Percentiles rank a stretch among this genome's conserved stretches.
Conservation (phyloP, 1,140 invertebrate species). For the Propsilocerus akamusi region DNA sequence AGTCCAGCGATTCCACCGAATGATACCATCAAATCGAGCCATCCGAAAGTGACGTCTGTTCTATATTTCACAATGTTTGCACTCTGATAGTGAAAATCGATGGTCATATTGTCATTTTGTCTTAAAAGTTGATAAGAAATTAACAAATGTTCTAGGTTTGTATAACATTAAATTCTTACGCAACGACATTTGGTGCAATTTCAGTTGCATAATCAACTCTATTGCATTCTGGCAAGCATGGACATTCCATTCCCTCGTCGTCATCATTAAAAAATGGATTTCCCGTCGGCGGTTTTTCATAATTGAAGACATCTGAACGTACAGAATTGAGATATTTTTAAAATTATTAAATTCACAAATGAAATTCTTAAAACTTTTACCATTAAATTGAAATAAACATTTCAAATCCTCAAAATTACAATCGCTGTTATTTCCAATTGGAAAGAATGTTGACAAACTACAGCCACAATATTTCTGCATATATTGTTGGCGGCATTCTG, state of each 20-base stretch:
- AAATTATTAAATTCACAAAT: no score
- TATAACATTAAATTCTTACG: background rate
- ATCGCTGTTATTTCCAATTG: conserved; percentile 18
- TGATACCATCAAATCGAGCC: conserved; percentile 28
- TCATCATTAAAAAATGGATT: conserved; percentile 14
- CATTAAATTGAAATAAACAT: conserved; percentile 17
- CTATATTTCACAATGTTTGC: conserved; percentile 18
- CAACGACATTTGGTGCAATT: conserved; percentile 12
- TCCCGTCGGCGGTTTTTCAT: conserved; percentile 15
- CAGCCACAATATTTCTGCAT: conserved; percentile 20
- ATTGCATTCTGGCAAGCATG: conserved; percentile 21
- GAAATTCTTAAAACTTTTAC: conserved; percentile 12
- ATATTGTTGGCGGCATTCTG: conserved; percentile 22
- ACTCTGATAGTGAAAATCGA: conserved; percentile 6
- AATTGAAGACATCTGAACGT: conserved; percentile 9
- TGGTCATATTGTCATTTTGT: background rate
- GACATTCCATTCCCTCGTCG: conserved; percentile 17
- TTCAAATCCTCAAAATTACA: conserved; percentile 16
- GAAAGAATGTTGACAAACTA: conserved; percentile 21
- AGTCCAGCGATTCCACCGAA: conserved; percentile 37
- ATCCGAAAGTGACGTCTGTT: conserved; percentile 24
- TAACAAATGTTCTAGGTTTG: background rate
- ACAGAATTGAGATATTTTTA: background rate
- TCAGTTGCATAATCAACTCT: conserved; percentile 19
- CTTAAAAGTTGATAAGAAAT: background rate